phyloP scores from a whole-genome alignment of 2,113 vertebrate genomes.

The Cyanoramphus novaezelandiae region DNA sequence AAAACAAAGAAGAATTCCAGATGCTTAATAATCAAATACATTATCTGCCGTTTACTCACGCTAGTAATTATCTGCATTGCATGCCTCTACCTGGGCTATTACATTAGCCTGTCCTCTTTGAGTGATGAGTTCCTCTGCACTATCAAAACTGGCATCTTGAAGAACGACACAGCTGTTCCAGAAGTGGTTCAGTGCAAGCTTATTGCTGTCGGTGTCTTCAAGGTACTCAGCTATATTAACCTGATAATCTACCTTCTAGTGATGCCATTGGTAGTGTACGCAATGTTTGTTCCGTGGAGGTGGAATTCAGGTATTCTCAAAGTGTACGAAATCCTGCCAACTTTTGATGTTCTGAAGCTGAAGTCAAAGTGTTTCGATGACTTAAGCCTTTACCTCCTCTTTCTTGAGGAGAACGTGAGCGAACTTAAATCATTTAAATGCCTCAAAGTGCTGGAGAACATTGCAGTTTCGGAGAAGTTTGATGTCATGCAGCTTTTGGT shows the following conservation, averaged over 20 bases:
- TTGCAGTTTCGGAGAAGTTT: constrained; percentile 81
- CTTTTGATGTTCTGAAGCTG: constrained; percentile 83
- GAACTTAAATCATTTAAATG: constrained; percentile 94
- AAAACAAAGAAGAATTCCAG: constrained; percentile 85
- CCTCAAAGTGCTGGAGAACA: constrained; percentile 90
- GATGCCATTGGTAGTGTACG: constrained; percentile 80
- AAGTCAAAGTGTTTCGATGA: constrained; percentile 84
- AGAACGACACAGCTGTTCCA: constrained; percentile 81
- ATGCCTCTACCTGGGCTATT: constrained; percentile 88
- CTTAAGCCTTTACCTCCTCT: constrained; percentile 91
- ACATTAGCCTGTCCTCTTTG: constrained; percentile 86
- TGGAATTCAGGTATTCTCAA: constrained; percentile 82
- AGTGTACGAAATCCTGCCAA: constrained; percentile 89
- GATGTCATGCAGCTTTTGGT: constrained; percentile 86
- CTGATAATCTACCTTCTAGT: constrained; percentile 83
- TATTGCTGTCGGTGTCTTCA: constrained; percentile 90
- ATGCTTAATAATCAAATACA: constrained; percentile 83
- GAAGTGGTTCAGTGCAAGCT: constrained; percentile 90
- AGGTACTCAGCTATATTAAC: constrained; percentile 91
- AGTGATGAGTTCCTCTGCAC: constrained; percentile 91
- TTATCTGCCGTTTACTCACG: constrained; percentile 82
- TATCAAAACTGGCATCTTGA: constrained; percentile 86
- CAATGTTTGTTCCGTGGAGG: constrained; percentile 79
- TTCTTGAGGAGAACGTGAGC: constrained; percentile 92
- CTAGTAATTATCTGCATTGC: constrained; percentile 82